A percentile compares a stretch with the other conserved stretches of the same genome.
phyloP scores from a whole-genome alignment of 2,797 vertebrate species.

The Glyptemys insculpta region DNA sequence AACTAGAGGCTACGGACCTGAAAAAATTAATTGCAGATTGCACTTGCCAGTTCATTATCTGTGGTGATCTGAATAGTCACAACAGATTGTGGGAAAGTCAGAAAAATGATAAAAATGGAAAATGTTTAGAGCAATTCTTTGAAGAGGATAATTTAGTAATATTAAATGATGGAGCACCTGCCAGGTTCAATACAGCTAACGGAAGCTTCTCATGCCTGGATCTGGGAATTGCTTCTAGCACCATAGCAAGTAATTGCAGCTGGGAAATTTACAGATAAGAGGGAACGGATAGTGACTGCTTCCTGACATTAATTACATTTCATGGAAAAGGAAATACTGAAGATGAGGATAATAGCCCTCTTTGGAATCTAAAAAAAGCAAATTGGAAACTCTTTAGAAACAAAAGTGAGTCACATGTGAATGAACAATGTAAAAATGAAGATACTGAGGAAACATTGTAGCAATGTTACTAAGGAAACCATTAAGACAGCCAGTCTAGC shows the following conservation, averaged over 20 bases:
- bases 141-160: neutral
- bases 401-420: neutral
- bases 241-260: neutral
- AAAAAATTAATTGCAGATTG: neutral
- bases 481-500: neutral
- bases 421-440: neutral
- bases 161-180: neutral
- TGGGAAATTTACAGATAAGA: neutral
- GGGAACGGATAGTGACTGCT: neutral
- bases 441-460: neutral
- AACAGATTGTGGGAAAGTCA: neutral
- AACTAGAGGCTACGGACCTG: neutral
- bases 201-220: neutral
- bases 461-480: neutral
- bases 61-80: neutral
- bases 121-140: neutral
- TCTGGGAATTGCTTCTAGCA: neutral
- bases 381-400: neutral
- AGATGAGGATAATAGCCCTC: neutral
- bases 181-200: neutral
- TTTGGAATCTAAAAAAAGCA: neutral
- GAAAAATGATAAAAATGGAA: neutral
- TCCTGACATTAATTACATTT: neutral
- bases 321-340: neutral
- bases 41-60: neutral